A percentile compares a stretch with the other conserved stretches of the same genome.
phyloP scores from a whole-genome alignment of 2,888 invertebrate species.

The Eristalis tenax region DNA sequence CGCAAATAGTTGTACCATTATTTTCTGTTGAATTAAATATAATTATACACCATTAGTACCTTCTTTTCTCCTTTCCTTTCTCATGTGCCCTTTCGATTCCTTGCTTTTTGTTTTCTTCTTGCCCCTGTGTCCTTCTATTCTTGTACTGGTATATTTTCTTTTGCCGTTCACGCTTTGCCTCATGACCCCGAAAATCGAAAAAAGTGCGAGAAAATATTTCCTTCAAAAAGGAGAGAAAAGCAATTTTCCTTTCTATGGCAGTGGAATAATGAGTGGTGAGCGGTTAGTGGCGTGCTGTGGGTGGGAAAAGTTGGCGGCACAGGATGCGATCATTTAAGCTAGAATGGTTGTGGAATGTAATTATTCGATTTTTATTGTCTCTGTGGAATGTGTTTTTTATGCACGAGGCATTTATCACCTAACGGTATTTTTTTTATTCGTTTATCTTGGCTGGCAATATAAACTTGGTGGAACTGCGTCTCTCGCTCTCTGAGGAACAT shows the following conservation, averaged over 20 bases:
- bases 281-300: background rate
- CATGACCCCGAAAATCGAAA: constrained; percentile 36
- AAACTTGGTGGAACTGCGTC: background rate
- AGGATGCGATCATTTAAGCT: constrained; percentile 52
- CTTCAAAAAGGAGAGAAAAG: constrained; percentile 38
- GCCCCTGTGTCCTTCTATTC: background rate
- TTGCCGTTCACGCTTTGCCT: constrained; percentile 15
- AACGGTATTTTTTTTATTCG: constrained; percentile 39
- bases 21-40: constrained; percentile 71
- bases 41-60: constrained; percentile 68
- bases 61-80: constrained; percentile 20
- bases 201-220: constrained; percentile 4
- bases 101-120: background rate
- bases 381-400: constrained; percentile 41
- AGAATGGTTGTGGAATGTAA: constrained; percentile 61
- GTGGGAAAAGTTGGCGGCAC: constrained; percentile 5
- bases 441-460: constrained; percentile 18
- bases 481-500: constrained; percentile 16
- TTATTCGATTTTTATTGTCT: constrained; percentile 64
- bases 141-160: background rate
- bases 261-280: constrained; percentile 52
- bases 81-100: constrained; percentile 23
- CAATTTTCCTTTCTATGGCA: constrained; percentile 62
- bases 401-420: constrained; percentile 44
- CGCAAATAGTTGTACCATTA: constrained; percentile 68